Percentiles rank a stretch among this genome's conserved stretches.
These are phyloP conservation scores for Drosophila siamana DNA, from an alignment of 2,888 invertebrate genomes.

Conservation along the genomic window DNA sequence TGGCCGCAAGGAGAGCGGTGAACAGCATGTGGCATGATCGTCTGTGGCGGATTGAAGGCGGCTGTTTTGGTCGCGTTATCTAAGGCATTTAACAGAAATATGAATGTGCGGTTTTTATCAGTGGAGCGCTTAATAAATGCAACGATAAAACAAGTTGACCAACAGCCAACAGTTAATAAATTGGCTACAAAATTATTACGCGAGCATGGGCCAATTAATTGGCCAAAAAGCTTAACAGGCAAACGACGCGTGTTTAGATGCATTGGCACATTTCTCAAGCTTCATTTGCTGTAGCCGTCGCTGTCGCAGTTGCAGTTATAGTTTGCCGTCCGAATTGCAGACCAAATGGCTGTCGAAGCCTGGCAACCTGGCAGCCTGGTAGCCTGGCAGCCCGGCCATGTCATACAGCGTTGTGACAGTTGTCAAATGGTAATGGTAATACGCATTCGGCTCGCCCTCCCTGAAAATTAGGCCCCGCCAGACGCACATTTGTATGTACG, in stretches of 20 bases:
- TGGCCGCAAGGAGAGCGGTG: conserved; percentile 36
- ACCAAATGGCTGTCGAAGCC: background rate
- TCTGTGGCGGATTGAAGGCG: conserved; percentile 29
- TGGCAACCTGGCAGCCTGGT: conserved; percentile 6
- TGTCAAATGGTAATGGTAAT: conserved; percentile 75
- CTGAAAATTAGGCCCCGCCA: conserved; percentile 59
- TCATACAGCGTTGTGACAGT: conserved; percentile 80
- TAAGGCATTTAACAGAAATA: conserved; percentile 73
- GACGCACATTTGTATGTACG: conserved; percentile 52
- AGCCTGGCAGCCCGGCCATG: conserved; percentile 56
- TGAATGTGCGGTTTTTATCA: conserved; percentile 72
- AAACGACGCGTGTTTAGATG: conserved; percentile 48
- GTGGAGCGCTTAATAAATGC: conserved; percentile 71
- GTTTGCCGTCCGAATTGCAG: background rate
- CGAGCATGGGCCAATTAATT: conserved; percentile 67
- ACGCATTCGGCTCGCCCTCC: conserved; percentile 51
- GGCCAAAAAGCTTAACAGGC: conserved; percentile 39
- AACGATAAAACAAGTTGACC: conserved; percentile 73
- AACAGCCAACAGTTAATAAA: conserved; percentile 72
- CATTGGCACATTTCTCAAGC: conserved; percentile 62
- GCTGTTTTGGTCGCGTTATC: conserved; percentile 59
- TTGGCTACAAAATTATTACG: conserved; percentile 80
- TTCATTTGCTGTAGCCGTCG: too few species aligned
- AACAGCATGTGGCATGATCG: conserved; percentile 29
- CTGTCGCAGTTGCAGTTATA: background rate